Evolutionary conservation across 2,888 invertebrate genomes (phyloP).

Genomic region (Coelopa pilipes): DNA sequence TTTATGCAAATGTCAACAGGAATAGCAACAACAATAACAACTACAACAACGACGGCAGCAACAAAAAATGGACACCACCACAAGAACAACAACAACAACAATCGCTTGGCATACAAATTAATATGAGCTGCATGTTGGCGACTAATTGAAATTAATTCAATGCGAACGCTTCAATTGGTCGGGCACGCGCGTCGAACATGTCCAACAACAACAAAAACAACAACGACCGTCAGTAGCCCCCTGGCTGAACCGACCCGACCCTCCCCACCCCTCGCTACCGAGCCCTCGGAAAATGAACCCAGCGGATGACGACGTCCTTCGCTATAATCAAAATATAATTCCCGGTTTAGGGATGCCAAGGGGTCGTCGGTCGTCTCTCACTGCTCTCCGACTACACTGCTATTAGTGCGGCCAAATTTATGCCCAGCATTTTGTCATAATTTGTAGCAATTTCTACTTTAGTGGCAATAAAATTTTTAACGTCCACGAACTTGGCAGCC

Average conservation of each 20-base stretch:
- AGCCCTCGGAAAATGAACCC: no score
- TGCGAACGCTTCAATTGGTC: constrained; percentile 1
- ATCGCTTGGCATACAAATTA: constrained; percentile 16
- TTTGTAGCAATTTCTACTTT: constrained; percentile 1
- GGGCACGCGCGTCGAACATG: neutral
- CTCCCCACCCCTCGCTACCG: no score
- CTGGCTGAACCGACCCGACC: no score
- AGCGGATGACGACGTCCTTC: no score
- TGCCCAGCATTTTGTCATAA: constrained; percentile 3
- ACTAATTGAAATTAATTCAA: constrained; percentile 42
- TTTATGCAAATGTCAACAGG: constrained; percentile 25
- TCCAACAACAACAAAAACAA: constrained; percentile 1
- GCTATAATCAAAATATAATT: no score
- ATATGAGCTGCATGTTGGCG: constrained; percentile 21
- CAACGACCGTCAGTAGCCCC: no score
- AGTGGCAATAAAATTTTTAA: no score
- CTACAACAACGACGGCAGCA: neutral
- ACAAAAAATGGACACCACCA: neutral
- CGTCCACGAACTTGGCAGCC: no score
- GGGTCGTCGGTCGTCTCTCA: no score
- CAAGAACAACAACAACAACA: neutral
- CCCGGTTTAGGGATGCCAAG: no score
- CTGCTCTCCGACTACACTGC: no score
- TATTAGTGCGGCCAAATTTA: neutral
- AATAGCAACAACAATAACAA: constrained; percentile 16